Evolutionary conservation across 2,113 vertebrate species (phyloP).

Genomic region (Orientallactaga bullata): DNA sequence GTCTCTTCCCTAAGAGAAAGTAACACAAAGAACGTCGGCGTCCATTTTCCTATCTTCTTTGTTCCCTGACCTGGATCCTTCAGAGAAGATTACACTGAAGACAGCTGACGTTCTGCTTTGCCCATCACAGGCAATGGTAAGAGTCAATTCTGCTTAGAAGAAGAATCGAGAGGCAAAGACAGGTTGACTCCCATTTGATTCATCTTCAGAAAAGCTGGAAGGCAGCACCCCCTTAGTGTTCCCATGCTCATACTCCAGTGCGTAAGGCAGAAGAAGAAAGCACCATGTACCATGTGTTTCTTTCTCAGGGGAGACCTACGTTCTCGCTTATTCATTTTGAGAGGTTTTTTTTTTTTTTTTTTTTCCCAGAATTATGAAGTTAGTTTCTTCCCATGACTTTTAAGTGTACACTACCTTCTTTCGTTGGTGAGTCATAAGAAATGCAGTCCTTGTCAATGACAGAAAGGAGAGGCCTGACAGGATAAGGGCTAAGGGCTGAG

Average conservation of each 20-base stretch:
- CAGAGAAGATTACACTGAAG: neutral
- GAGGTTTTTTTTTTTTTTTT: neutral
- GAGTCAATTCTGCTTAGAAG: neutral
- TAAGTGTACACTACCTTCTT: neutral
- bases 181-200: neutral
- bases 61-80: constrained; percentile 47
- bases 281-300: neutral
- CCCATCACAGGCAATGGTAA: neutral
- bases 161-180: neutral
- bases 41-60: neutral
- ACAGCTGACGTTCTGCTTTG: neutral
- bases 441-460: neutral
- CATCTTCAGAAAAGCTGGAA: neutral
- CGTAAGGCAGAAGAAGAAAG: neutral
- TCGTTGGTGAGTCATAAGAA: neutral
- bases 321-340: neutral
- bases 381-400: neutral
- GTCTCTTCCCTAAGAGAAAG: neutral
- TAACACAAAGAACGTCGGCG: rapidly evolving
- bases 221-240: too few relatives aligned
- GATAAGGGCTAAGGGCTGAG: neutral
- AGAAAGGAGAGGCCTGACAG: neutral
- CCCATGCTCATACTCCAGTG: neutral
- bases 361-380: neutral
- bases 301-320: neutral